Evolutionary conservation across 30 jellyfish, hydroid and myxozoan species (phyloP).

Genomic region (Aurelia coerulea): DNA sequence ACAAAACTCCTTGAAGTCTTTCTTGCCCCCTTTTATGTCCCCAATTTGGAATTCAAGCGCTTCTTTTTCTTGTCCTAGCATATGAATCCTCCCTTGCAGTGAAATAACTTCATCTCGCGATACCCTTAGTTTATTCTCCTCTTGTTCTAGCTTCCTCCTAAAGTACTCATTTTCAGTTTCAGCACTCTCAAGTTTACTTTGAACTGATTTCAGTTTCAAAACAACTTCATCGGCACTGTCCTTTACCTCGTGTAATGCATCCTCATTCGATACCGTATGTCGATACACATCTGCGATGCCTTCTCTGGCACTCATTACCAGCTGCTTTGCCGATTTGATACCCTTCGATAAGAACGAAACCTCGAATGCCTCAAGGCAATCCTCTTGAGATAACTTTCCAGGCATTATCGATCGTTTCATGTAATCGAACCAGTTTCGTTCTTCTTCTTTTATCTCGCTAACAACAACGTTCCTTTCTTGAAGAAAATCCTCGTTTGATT

Average conservation of each 20-base stretch:
- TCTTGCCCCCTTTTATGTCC: conserved; percentile 87
- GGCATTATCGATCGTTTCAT: conserved; percentile 46
- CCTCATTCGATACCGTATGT: conserved; percentile 60
- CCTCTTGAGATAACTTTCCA: conserved; percentile 38
- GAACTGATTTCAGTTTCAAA: conserved; percentile 38
- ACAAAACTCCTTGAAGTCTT: conserved; percentile 75
- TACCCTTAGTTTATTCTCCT: conserved; percentile 59
- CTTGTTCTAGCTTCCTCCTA: conserved; percentile 78
- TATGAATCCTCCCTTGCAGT: conserved; percentile 68
- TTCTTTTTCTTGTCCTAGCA: conserved; percentile 76
- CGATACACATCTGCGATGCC: conserved; percentile 76
- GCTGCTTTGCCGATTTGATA: conserved; percentile 28
- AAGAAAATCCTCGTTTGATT: conserved; percentile 23
- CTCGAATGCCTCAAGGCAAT: conserved; percentile 56
- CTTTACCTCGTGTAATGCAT: conserved; percentile 78
- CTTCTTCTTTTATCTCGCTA: conserved; percentile 51
- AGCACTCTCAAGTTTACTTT: conserved; percentile 40
- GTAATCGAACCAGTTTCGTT: conserved; percentile 60
- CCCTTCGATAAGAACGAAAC: conserved; percentile 23
- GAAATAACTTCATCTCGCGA: conserved; percentile 84
- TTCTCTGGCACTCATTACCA: conserved; percentile 42
- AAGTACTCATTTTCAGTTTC: conserved; percentile 74
- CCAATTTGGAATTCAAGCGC: conserved; percentile 66
- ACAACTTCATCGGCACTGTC: conserved; percentile 76
- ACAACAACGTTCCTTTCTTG: conserved; percentile 31